Evolutionary conservation across 2,888 invertebrate species (phyloP), one percentile per base, ranked within the genome.

Genomic region (Acanthosepion pharaonis): DNA sequence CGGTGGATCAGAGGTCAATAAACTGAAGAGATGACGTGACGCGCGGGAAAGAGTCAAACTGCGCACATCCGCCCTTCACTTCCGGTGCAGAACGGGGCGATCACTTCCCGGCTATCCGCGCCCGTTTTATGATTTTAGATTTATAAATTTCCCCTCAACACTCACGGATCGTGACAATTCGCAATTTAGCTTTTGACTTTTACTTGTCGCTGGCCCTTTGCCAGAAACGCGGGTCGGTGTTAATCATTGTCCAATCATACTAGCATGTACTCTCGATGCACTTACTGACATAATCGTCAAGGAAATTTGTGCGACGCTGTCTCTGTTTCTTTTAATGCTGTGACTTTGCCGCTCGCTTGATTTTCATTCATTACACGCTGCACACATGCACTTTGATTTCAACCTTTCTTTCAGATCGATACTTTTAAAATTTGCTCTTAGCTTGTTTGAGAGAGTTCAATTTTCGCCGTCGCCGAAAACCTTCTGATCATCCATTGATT

Each of bases 11-110:
- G 78, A n/a, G 78, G 78, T 78, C n/a, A 78, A n/a, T n/a, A 78
- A n/a, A 78, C 78, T 78, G 78, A 78, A 78, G 33, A 33, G 78
- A 78, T 78, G 78, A 33, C n/a, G 78, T 78, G 78, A n/a, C n/a
- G 78, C n/a, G n/a, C 78, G 78, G 78, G n/a, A 78, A 78, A 78
- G 78, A 78, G 78, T 78, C 78, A 78, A 78, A 78, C 78, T 78
- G 78, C 78, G 78, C 9, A 33, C 78, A 78, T 78, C 78, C 78
- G 78, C 78, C 78, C n/a, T 78, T 78, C 78, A 78, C 78, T 78
- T 78, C 78, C 78, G 78, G 78, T n/a, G n/a, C 15, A 33, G 78
- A 33, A 78, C 78, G 78, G 78, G n/a, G 18, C 78, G 78, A 33
- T n/a, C 78, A 18, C 18, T 78, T n/a, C 78, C 78, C n/a, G 78